Evolutionary conservation across 2,888 invertebrate species (phyloP).

Genomic region (Ligdia adustata): DNA sequence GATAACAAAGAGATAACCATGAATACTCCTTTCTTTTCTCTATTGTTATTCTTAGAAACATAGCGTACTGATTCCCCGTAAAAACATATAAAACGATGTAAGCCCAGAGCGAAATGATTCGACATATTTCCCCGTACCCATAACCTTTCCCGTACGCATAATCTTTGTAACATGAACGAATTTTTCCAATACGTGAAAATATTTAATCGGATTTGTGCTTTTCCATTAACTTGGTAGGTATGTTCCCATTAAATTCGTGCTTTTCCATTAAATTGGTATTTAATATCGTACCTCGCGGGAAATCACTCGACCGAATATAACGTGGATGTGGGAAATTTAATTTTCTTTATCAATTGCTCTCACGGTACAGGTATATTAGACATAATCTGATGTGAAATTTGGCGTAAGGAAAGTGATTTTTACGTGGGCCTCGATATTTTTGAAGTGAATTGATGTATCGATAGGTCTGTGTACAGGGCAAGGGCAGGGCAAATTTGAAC

Average conservation of each 20-base stretch:
- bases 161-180: constrained; percentile 1
- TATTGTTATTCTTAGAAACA: no score
- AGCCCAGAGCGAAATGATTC: not conserved
- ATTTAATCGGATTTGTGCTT: constrained; percentile 22
- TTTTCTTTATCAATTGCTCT: constrained; percentile 33
- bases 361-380: constrained; percentile 27
- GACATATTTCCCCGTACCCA: not conserved
- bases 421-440: constrained; percentile 14
- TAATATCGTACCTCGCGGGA: constrained; percentile 47
- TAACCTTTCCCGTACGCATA: not conserved
- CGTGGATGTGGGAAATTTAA: constrained; percentile 46
- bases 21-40: no score
- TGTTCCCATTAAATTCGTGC: constrained; percentile 9
- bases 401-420: constrained; percentile 24
- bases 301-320: constrained; percentile 60
- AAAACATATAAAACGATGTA: no score
- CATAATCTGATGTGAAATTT: constrained; percentile 29
- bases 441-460: not conserved
- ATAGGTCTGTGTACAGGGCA: not conserved
- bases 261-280: constrained; percentile 30
- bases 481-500: no score
- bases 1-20: no score
- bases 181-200: constrained; percentile 9
- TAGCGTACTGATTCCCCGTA: no score
- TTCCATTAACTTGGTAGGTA: constrained; percentile 5